Base-by-base conservation (phyloP, 2,888 invertebrate genomes). In the Aricia artaxerxes region DNA sequence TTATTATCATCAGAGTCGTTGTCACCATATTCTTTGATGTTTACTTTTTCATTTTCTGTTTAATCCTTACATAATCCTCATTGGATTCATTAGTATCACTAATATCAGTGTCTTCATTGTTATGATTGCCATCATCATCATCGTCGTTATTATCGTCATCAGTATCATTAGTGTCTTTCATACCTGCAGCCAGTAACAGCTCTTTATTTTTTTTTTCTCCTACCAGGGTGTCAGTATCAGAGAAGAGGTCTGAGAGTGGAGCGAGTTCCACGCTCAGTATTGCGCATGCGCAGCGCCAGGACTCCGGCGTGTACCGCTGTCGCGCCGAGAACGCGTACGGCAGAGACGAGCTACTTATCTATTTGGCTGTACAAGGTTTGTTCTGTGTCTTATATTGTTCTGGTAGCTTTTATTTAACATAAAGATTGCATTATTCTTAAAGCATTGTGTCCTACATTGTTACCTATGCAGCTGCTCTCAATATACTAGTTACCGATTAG, bases 271-370 rank as follows among this genome's bases (percentile, higher is more conserved):
- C 96, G 83, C 88, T 97, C 81, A 96, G 95, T 78, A 95, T 97
- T 53, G 95, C 95, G 13, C 96, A 95, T 81, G 96, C 97, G 49
- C 97, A 97, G 88, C 95, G 97, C 1, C 96, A 96, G 83, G 97
- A 97, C 90, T 97, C 97, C 0, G 97, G 97, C 44, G 95, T 96
- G 72, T 97, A 97, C 87, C 95, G 96, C 61, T 97, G 97, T 85
- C 95, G 96, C 0, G 97, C 97, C 0, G 96, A 97, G 85, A 97
- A 97, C 88, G 96, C 96, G 0, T 97, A 95, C 83, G 97, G 97
- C 0, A 92, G 96, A 16, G 96, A 96, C 82, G 97, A 97, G 84
- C 95, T 97, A 84, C 91, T 96, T 0, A 96, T 97, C 81, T 96
- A 96, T 86, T 92, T 97, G 40, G 97, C 97, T n/a, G 97, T 97